Evolutionary conservation across 2,113 vertebrate species (phyloP), one percentile per base, ranked within the genome.

Genomic region (Xenotilapia caudafasciata): DNA sequence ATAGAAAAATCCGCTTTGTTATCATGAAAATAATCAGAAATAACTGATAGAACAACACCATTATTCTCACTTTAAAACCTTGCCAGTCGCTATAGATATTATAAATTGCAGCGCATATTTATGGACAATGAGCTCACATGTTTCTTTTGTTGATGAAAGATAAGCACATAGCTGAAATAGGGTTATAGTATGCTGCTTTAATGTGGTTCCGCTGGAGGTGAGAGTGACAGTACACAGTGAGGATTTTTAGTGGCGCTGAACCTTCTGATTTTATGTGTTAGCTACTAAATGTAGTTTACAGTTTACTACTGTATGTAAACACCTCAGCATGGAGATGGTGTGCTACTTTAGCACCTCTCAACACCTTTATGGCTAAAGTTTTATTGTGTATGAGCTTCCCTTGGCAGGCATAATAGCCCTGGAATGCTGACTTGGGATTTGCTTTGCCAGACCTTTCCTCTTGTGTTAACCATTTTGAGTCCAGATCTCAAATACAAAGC

Each of bases 361-460:
- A 89, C 85, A 84, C 65, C 83, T 87, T 86, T 91, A 53, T 86
- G 82, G 84, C 89, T 86, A 40, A 85, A 60, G 68, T 90, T 90
- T 92, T 91, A 91, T 65, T 85, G 89, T 83, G 47, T 80, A 79
- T 86, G 89, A 91, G 84, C 80, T 85, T 87, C 68, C 73, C 84
- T 92, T 86, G 89, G 86, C 83, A 88, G 82, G 56, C 21, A 70
- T 83, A 83, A 83, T 77, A 79, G 83, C 77, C 17, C 79, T 83
- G 65, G 80, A 88, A 79, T 91, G 82, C 85, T 94, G 88, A 88
- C 84, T 85, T 89, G 80, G 79, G 42, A 86, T 88, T 60, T 80
- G 79, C 85, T 79, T 83, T 79, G 88, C 81, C 85, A 88, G 85
- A 85, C 55, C 42, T 73, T 80, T 84, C 68, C 35, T 60, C 51